Evolutionary conservation across 2,888 invertebrate genomes (phyloP).

Genomic region (Mythimna lalbum): DNA sequence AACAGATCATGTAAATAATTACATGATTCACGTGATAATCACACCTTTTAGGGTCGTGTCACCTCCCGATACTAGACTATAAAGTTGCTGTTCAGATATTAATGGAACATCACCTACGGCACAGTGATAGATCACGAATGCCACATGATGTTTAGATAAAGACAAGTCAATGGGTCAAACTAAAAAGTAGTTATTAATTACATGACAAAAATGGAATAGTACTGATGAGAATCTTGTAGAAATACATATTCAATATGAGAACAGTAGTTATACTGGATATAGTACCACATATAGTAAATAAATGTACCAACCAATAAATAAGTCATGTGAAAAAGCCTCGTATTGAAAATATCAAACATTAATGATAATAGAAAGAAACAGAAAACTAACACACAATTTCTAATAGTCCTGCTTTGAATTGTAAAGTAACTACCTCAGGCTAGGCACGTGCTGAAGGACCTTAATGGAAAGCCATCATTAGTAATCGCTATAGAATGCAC

Average conservation of each 20-base stretch:
- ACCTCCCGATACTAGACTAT: conserved; percentile 26
- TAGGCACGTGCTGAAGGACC: conserved; percentile 5
- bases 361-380: conserved; percentile 15
- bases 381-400: conserved; percentile 14
- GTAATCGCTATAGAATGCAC: conserved; percentile 15
- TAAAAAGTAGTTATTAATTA: conserved; percentile 4
- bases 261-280: neutral
- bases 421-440: neutral
- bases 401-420: conserved; percentile 29
- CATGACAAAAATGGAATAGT: neutral
- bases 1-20: conserved; percentile 9
- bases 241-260: no score
- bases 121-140: conserved; percentile 10
- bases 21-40: conserved; percentile 31
- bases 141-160: conserved; percentile 34
- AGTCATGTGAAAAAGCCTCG: neutral
- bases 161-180: conserved; percentile 20
- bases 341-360: neutral
- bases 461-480: conserved; percentile 34
- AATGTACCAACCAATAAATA: neutral
- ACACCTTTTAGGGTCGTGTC: conserved; percentile 21
- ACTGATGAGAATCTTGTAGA: conserved; percentile 1
- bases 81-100: conserved; percentile 10
- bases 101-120: conserved; percentile 21
- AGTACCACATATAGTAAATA: neutral